Percentiles rank a stretch among this genome's conserved stretches.
These are phyloP conservation scores for Pelecanus crispus DNA, from an alignment of 2,113 vertebrate species.

Conservation along the genomic window DNA sequence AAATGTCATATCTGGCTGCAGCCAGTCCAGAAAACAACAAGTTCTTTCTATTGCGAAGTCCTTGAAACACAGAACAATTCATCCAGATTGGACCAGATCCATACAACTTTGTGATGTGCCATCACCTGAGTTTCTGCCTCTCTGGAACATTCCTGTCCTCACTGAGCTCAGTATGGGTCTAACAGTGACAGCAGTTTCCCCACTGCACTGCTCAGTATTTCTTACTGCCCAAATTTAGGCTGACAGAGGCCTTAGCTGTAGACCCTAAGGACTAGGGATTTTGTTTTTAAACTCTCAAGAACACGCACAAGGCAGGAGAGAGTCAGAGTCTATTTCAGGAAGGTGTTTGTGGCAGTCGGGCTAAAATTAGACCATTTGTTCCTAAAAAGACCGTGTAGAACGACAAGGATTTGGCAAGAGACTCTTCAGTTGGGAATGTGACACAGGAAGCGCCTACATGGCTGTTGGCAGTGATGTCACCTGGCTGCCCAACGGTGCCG, in stretches of 20 bases:
- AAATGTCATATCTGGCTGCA: neutral
- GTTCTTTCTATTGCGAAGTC: neutral
- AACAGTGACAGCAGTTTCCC: neutral
- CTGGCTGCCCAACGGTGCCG: neutral
- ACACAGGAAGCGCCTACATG: slow-evolving; percentile 42
- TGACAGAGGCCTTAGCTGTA: neutral
- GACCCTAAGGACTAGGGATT: neutral
- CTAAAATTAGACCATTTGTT: slow-evolving; percentile 75
- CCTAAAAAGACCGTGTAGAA: slow-evolving; percentile 69
- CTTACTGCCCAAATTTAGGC: slow-evolving; percentile 2
- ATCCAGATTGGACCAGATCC: neutral
- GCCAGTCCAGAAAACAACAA: neutral
- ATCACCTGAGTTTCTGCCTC: neutral
- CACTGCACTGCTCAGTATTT: neutral
- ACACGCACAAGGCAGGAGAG: neutral
- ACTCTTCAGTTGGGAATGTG: slow-evolving; percentile 71
- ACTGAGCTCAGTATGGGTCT: neutral
- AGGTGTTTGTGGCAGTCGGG: slow-evolving; percentile 53
- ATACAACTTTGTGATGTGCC: neutral
- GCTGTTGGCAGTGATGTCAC: slow-evolving; percentile 63
- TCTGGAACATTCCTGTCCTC: neutral
- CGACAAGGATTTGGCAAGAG: slow-evolving; percentile 44
- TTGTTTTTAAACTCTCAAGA: slow-evolving; percentile 42
- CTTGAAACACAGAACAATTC: neutral
- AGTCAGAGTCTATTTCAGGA: slow-evolving; percentile 70